Base-by-base conservation (phyloP, 2,888 invertebrate species). In the Micropterix aruncella region DNA sequence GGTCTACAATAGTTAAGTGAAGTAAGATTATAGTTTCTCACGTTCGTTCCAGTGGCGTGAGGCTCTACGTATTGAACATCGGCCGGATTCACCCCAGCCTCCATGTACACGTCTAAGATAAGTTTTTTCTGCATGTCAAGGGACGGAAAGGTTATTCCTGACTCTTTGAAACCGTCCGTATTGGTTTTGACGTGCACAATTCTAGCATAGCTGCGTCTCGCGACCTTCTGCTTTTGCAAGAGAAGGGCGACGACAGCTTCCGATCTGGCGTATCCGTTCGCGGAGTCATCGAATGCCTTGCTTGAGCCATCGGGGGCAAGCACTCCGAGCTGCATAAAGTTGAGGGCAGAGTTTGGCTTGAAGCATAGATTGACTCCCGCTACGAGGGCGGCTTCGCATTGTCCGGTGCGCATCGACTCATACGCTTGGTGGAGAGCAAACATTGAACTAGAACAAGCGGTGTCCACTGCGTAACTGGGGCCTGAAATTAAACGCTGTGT, bases 1-100 rank as follows among this genome's bases (percentile, higher is more conserved):
- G 27, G 12, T 5, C 5, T 7, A 27, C 12, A 7, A 27, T 27
- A 27, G 27, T n/a, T n/a, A n/a, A n/a, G n/a, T n/a, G n/a, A n/a
- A n/a, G n/a, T 16, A 38, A 5, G 14, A n/a, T n/a, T n/a, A n/a
- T 9, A 38, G 14, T 38, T 5, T 15, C 45, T 46, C 50, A 79
- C 83, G 73, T 95, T 95, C 7, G 97, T 99, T 46, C 97, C 99
- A 16, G 97, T 99, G 44, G 97, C 97, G 65, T 99, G 99, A 43
- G 96, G 94, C 66, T 99, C 99, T 2, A 99, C 85, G 63, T 96
- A 99, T 2, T 69, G 72, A 0, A 99, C 88, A 44, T 87, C 83
- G 42, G 70, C 62, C 3, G 97, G 96, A 54, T 85, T 79, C 43
- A 99, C 63, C 1, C 81, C 79, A 37, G 80, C 80, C 65, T 93